Evolutionary conservation across 2,113 vertebrate genomes (phyloP), one percentile per base, ranked within the genome.

Genomic region (Eptesicus fuscus): DNA sequence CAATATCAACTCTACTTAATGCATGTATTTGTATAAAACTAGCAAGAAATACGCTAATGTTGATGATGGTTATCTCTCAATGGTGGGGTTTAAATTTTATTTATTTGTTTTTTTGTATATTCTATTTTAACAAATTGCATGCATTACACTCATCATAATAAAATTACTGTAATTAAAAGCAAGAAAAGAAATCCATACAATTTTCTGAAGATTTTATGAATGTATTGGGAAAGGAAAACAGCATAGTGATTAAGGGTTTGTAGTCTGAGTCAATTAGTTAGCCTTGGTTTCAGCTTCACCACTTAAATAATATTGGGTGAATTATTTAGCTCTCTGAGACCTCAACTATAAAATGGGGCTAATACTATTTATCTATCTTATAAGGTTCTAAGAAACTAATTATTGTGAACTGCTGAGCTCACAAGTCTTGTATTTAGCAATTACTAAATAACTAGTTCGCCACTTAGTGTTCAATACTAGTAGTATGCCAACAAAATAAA

Each of bases 161-260:
- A 61, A 82, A 42, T 61, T 30, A 53, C 8, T 61, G 14, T 51
- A 93, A 83, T 35, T 83, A 83, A 95, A 78, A 86, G 73, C 65
- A 85, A 65, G 74, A 85, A 89, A 93, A 76, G 88, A 49, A 78
- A 83, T 71, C 63, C 32, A 77, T 32, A 14, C 32, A 35, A 51
- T 71, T 95, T 96, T 92, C 76, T 83, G 47, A 90, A 87, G 71
- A 79, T 83, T 74, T 95, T 17, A 69, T 47, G 25, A 83, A 76
- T 4, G 42, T 76, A 42, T 28, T 18, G 6, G 11, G 28, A 93
- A 91, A 70, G 23, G 6, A 85, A 93, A 92, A 87, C 0, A 74
- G 32, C 16, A 83, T 22, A 71, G 25, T 83, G 20, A 35, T 78
- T 95, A 59, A 59, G 35, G 53, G 9, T 92, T 40, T 86, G 71